phyloP scores from a whole-genome alignment of 2,888 invertebrate genomes.

The Lycia hirtaria region DNA sequence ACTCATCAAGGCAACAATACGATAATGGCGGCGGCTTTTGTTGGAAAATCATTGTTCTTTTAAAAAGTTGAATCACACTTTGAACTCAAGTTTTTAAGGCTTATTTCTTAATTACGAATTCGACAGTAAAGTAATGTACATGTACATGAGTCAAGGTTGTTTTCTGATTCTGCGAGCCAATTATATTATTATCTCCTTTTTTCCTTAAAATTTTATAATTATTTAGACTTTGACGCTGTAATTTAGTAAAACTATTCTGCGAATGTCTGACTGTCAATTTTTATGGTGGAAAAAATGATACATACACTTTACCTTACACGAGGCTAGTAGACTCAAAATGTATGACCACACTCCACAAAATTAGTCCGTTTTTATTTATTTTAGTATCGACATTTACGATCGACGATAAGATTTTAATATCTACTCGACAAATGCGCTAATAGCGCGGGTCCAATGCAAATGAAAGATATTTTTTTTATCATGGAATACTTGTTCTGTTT shows the following conservation, averaged over 20 bases:
- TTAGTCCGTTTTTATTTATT: too few species aligned
- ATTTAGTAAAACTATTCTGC: slow-evolving; percentile 18
- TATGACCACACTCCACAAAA: too few species aligned
- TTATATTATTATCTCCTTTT: slow-evolving; percentile 15
- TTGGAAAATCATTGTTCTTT: slow-evolving; percentile 67
- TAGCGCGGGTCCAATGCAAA: too few species aligned
- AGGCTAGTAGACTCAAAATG: too few species aligned
- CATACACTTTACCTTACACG: background rate
- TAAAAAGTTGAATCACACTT: slow-evolving; percentile 34
- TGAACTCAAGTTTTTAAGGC: slow-evolving; percentile 27
- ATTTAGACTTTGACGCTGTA: slow-evolving; percentile 10
- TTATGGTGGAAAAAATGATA: background rate
- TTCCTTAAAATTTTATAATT: slow-evolving; percentile 5
- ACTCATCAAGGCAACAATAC: slow-evolving; percentile 49
- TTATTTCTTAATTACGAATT: slow-evolving; percentile 25
- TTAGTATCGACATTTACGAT: too few species aligned
- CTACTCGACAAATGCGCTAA: too few species aligned
- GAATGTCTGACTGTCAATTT: slow-evolving; percentile 2
- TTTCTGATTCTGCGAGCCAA: slow-evolving; percentile 19
- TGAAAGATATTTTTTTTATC: too few species aligned
- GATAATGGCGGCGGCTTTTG: slow-evolving; percentile 68
- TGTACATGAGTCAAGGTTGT: slow-evolving; percentile 2
- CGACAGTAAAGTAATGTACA: slow-evolving; percentile 19
- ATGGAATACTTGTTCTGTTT: too few species aligned
- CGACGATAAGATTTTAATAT: too few species aligned